Base-by-base conservation (phyloP, 2,888 invertebrate species). In the Rhodophaea formosa region DNA sequence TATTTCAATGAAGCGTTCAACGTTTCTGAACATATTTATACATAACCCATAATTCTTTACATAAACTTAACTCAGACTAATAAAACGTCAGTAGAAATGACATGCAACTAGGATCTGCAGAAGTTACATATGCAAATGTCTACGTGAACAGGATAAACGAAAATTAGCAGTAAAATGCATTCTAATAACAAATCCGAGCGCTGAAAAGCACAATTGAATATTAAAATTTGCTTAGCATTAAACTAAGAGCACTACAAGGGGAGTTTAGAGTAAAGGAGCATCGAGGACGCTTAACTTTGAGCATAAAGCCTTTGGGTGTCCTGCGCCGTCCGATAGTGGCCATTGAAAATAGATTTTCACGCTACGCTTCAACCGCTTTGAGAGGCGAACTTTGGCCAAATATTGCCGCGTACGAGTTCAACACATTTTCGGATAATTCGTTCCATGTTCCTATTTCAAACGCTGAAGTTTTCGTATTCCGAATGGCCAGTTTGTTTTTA, bases 341-440 rank as follows among this genome's bases (percentile, higher is more conserved):
- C 89, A 90, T 91, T 89, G 86, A 88, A 90, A 90, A 89, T 90
- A 89, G 90, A 90, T 90, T 89, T 89, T 86, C 90, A 89, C 88
- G 88, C 87, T 84, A 79, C 84, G 79, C 79, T 78, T 74, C 69
- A 75, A 79, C 77, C 74, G 79, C 77, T 81, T 81, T 78, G 79
- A 82, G 79, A 74, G 79, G 61, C 67, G 62, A 89, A 89, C 85
- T 90, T 87, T 71, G 80, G 79, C 74, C 75, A 87, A 88, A 88
- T 81, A 85, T 85, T 81, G 73, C 70, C 67, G 64, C 68, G 62
- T 65, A 67, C 65, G 68, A 59, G 63, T 63, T 62, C 58, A 59
- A 66, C 62, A 70, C 68, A 68, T 68, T 70, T 73, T 57, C 63
- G 67, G 70, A 71, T 66, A 61, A 64, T 59, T 45, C 45, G 54